Conservation (phyloP, 2,797 vertebrate species). For the Propithecus perrieri region DNA sequence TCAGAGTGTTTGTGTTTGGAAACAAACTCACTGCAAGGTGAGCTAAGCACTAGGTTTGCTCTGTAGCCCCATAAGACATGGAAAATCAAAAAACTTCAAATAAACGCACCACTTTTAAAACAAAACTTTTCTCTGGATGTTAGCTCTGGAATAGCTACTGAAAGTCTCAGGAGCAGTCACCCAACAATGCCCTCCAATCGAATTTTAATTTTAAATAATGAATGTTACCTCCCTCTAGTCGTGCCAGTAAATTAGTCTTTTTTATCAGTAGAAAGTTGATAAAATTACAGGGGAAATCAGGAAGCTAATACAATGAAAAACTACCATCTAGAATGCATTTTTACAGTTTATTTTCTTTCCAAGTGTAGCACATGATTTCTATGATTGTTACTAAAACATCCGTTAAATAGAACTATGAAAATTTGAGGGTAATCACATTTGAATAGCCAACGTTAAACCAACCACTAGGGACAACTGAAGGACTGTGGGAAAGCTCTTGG, state of each 20-base stretch:
- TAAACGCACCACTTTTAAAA: not conserved
- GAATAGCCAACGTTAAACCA: slow-evolving; percentile 67
- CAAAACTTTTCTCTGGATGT: slow-evolving; percentile 5
- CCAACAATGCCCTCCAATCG: not conserved
- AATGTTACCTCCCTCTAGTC: not conserved
- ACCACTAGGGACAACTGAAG: not conserved
- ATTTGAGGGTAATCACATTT: slow-evolving; percentile 61
- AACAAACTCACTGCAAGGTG: not conserved
- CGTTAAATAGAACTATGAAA: slow-evolving; percentile 53
- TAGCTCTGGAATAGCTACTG: not conserved
- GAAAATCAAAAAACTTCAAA: slow-evolving; percentile 24
- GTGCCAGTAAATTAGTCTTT: slow-evolving; percentile 6
- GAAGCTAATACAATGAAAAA: not conserved
- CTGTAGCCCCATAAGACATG: not conserved
- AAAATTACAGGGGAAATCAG: not conserved
- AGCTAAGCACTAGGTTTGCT: not conserved
- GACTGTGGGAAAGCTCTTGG: slow-evolving; percentile 28
- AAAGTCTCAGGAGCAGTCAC: not conserved
- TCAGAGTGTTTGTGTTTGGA: not conserved
- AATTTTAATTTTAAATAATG: slow-evolving; percentile 52
- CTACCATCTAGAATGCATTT: not conserved
- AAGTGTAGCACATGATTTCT: slow-evolving; percentile 16
- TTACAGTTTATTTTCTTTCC: not conserved
- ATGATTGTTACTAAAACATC: slow-evolving; percentile 40
- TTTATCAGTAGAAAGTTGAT: not conserved